A percentile compares a stretch with the other conserved stretches of the same genome.
Conservation (phyloP, 1,140 invertebrate species). For the Cyphomyrmex costatus region DNA sequence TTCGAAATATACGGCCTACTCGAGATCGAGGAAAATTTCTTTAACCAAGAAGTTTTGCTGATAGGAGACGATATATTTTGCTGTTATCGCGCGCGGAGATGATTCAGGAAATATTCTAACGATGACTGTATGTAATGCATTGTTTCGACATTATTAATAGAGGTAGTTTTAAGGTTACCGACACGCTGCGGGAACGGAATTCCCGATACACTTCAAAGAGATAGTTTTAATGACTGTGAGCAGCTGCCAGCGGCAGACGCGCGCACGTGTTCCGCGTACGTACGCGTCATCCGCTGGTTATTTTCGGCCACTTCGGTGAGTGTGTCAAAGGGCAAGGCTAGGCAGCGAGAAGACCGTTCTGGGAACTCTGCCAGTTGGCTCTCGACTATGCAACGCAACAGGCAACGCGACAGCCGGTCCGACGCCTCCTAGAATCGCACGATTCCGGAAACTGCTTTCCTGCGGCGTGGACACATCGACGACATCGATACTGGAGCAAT, state of each 20-base stretch:
- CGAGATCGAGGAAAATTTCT: neutral
- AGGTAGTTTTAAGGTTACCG: conserved; percentile 11
- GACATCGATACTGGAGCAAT: neutral
- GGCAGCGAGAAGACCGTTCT: conserved; percentile 68
- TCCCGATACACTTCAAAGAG: neutral
- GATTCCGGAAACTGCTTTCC: conserved; percentile 14
- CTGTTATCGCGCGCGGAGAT: neutral
- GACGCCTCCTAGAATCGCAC: conserved; percentile 28
- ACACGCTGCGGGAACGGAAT: neutral
- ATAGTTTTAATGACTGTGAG: neutral
- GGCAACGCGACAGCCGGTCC: conserved; percentile 39
- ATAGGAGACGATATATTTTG: neutral
- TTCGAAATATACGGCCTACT: neutral
- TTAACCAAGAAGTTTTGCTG: neutral
- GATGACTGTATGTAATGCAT: neutral
- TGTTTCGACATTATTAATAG: neutral
- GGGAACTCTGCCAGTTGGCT: conserved; percentile 84
- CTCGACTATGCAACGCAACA: conserved; percentile 64
- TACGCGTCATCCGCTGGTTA: conserved; percentile 61
- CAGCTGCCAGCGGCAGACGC: neutral
- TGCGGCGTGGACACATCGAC: neutral
- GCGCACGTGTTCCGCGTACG: neutral
- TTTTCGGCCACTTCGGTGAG: conserved; percentile 79
- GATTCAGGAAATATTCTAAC: neutral
- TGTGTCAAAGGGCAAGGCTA: conserved; percentile 87